Percentiles rank a stretch among this genome's conserved stretches.
These are phyloP conservation scores for Sphaerodactylus townsendi DNA, from an alignment of 2,113 vertebrate genomes.

Conservation along the genomic window DNA sequence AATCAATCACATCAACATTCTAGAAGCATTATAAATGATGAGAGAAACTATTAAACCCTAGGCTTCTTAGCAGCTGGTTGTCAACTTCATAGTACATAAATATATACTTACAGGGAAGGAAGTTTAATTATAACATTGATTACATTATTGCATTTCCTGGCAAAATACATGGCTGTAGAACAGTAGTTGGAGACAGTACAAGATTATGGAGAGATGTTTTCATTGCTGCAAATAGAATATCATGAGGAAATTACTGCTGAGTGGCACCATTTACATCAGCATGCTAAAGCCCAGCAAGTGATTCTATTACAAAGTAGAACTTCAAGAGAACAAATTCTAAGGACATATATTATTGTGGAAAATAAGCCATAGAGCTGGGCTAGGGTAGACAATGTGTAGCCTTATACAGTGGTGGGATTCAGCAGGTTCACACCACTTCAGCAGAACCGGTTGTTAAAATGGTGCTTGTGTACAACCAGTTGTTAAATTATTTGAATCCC, in stretches of 20 bases:
- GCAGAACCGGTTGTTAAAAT: no score
- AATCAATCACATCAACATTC: conserved; percentile 80
- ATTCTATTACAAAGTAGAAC: background rate
- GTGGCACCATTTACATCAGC: background rate
- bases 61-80: conserved; percentile 63
- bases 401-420: no score
- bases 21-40: conserved; percentile 73
- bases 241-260: conserved; percentile 43
- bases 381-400: no score
- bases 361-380: background rate
- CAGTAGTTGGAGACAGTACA: conserved; percentile 52
- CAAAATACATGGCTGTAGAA: conserved; percentile 46
- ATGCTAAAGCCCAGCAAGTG: background rate
- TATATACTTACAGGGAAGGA: conserved; percentile 61
- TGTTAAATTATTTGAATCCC: no score
- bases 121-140: conserved; percentile 72
- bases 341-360: background rate
- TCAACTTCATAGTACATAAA: conserved; percentile 58
- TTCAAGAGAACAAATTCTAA: background rate
- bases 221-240: conserved; percentile 39
- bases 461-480: no score
- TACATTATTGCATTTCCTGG: conserved; percentile 60
- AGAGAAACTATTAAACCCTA: conserved; percentile 67
- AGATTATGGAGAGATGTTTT: conserved; percentile 28
- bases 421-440: no score